These are phyloP conservation scores for Ianthella basta DNA, from an alignment of 37 sponge, comb jelly and placozoan genomes.

Conservation along the genomic window DNA sequence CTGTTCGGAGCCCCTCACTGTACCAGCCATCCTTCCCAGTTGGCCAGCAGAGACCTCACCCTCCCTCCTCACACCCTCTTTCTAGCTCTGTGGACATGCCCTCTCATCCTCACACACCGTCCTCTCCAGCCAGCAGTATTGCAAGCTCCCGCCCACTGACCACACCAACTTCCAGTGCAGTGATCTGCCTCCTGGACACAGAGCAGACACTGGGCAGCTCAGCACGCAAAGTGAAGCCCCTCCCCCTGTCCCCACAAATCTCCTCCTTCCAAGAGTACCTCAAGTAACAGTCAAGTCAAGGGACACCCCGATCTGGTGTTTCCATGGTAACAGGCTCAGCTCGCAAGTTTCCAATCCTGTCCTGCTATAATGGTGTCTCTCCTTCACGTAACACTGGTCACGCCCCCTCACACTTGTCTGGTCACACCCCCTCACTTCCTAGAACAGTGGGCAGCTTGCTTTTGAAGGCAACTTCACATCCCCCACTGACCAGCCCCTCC, in stretches of 20 bases:
- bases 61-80: not conserved
- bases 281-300: not conserved
- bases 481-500: not conserved
- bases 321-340: too few relatives aligned
- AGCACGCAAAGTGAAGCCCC: not conserved
- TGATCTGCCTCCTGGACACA: not conserved
- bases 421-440: too few relatives aligned
- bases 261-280: not conserved
- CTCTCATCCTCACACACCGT: not conserved
- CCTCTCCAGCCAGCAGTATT: not conserved
- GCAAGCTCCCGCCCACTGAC: not conserved
- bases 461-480: conserved; percentile 28
- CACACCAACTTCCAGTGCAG: not conserved
- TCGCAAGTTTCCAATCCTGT: too few relatives aligned
- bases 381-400: too few relatives aligned
- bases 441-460: too few relatives aligned
- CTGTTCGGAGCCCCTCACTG: too few relatives aligned
- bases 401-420: not conserved
- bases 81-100: not conserved
- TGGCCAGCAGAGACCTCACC: not conserved
- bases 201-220: not conserved
- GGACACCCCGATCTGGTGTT: too few relatives aligned
- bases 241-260: not conserved
- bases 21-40: too few relatives aligned
- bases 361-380: too few relatives aligned